Percentiles rank a stretch among this genome's conserved stretches.
Conservation (phyloP, 2,797 vertebrate genomes). For the Luscinia luscinia region DNA sequence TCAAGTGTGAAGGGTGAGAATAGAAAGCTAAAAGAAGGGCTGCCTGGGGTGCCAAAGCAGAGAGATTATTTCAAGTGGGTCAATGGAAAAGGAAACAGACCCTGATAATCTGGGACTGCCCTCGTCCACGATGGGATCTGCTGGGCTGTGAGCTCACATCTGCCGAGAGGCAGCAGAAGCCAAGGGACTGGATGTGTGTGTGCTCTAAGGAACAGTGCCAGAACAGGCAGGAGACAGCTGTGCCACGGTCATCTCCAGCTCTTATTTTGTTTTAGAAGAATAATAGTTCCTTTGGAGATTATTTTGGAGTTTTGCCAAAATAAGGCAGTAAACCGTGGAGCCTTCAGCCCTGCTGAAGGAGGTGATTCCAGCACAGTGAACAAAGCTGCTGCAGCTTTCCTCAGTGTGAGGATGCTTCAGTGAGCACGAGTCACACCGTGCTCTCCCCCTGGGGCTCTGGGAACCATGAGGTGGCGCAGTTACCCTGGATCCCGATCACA, state of each 20-base stretch:
- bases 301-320: background rate
- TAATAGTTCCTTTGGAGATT: background rate
- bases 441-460: background rate
- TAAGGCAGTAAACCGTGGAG: background rate
- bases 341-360: background rate
- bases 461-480: constrained; percentile 59
- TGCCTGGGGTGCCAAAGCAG: background rate
- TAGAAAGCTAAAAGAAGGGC: background rate
- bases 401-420: background rate
- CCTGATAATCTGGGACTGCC: background rate
- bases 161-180: background rate
- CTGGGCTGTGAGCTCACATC: background rate
- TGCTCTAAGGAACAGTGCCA: background rate
- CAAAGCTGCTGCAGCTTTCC: background rate
- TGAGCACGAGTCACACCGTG: rapidly evolving
- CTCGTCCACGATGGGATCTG: background rate
- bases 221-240: background rate
- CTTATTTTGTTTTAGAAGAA: background rate
- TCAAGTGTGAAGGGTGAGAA: background rate
- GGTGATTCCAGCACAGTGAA: background rate
- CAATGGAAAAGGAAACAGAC: constrained; percentile 10
- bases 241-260: background rate
- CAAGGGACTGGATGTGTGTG: background rate
- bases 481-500: background rate
- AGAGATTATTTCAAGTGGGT: constrained; percentile 11